Evolutionary conservation across 2,888 invertebrate genomes (phyloP).

Genomic region (Coleophora flavipennella): DNA sequence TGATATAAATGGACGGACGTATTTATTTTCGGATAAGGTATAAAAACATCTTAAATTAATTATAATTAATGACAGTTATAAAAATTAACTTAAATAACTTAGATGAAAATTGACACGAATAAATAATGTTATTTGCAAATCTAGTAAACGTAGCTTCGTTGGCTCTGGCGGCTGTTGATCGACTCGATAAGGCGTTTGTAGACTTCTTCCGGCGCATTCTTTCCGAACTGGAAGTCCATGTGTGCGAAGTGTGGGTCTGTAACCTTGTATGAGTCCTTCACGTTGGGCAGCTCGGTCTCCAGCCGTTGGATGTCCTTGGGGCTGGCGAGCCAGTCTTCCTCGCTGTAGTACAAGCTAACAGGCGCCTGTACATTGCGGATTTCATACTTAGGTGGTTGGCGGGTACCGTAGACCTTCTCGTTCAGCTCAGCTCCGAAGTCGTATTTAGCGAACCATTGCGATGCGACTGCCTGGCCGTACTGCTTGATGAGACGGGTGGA

Average conservation of each 20-base stretch:
- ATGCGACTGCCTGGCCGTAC: constrained; percentile 62
- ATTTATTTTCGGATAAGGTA: constrained; percentile 33
- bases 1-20: constrained; percentile 33
- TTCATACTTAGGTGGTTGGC: constrained; percentile 47
- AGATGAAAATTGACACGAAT: constrained; percentile 9
- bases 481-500: constrained; percentile 70
- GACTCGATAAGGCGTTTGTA: constrained; percentile 49
- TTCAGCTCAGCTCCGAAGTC: constrained; percentile 51
- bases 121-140: constrained; percentile 5
- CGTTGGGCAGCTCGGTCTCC: constrained; percentile 67
- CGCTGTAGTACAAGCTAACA: constrained; percentile 50
- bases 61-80: constrained; percentile 2
- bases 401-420: constrained; percentile 43
- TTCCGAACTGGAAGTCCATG: constrained; percentile 61
- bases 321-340: constrained; percentile 78
- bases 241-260: constrained; percentile 60
- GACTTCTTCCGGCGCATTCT: constrained; percentile 41
- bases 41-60: constrained; percentile 24
- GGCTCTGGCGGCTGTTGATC: constrained; percentile 13
- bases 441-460: constrained; percentile 46
- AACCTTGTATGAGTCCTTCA: constrained; percentile 67
- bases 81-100: constrained; percentile 8
- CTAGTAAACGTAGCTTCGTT: constrained; percentile 5
- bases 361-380: constrained; percentile 50
- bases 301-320: constrained; percentile 73